Conservation (phyloP, 2,113 vertebrate species). For the Gallinago media region DNA sequence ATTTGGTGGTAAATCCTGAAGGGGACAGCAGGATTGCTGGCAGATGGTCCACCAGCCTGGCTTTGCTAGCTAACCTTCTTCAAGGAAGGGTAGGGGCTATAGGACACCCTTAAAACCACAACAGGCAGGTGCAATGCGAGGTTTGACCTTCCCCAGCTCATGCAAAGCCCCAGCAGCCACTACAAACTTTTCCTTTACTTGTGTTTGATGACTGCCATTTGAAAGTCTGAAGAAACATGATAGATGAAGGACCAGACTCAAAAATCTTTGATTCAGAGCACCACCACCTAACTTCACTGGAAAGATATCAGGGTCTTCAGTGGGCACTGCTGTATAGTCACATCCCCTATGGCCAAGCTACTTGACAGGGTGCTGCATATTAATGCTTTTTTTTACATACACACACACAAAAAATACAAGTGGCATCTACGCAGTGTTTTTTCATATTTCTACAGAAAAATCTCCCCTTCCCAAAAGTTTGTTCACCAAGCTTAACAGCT, state of each 20-base stretch:
- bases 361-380: not conserved
- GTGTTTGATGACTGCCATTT: accelerated
- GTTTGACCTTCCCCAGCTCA: not conserved
- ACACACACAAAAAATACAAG: not conserved
- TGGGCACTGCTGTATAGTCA: not conserved
- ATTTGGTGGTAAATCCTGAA: not conserved
- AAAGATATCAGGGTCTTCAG: not conserved
- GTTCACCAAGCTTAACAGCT: not conserved
- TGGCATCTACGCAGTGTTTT: not conserved
- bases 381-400: not conserved
- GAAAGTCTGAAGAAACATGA: not conserved
- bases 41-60: not conserved
- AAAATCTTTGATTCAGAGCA: not conserved
- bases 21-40: accelerated
- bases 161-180: not conserved
- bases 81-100: not conserved
- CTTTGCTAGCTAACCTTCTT: not conserved
- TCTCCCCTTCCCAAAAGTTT: not conserved
- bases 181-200: not conserved
- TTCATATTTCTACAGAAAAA: not conserved
- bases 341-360: not conserved
- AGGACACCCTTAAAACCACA: not conserved
- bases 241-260: not conserved
- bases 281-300: not conserved
- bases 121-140: not conserved